phyloP scores from a whole-genome alignment of 2,797 vertebrate genomes.

The Orestias chungarensis region DNA sequence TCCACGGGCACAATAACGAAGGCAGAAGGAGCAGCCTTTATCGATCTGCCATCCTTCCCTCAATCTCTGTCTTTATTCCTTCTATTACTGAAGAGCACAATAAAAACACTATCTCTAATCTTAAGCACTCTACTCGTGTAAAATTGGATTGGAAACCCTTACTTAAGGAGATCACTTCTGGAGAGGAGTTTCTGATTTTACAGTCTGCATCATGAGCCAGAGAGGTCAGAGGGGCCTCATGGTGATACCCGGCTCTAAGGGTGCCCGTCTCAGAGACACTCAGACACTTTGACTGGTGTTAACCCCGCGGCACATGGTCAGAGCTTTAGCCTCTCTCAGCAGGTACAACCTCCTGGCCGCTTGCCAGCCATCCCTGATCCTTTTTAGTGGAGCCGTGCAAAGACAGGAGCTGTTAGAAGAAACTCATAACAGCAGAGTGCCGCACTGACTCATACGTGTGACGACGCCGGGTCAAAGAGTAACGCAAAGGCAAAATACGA shows the following conservation, averaged over 20 bases:
- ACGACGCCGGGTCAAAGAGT: conserved; percentile 57
- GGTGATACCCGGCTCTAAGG: conserved; percentile 37
- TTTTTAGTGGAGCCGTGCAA: conserved; percentile 60
- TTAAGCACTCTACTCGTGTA: conserved; percentile 66
- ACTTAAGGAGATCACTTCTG: conserved; percentile 75
- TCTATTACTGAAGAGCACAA: conserved; percentile 70
- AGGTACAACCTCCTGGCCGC: conserved; percentile 59
- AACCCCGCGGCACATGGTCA: conserved; percentile 41
- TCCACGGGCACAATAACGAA: conserved; percentile 37
- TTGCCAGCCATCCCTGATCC: conserved; percentile 62
- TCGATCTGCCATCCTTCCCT: conserved; percentile 65
- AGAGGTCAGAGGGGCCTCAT: conserved; percentile 41
- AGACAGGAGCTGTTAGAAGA: conserved; percentile 62
- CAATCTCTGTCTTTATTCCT: conserved; percentile 54
- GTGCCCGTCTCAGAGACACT: conserved; percentile 33
- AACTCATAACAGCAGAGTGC: conserved; percentile 72
- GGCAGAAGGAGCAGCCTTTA: conserved; percentile 59
- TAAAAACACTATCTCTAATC: conserved; percentile 72
- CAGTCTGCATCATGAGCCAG: conserved; percentile 46
- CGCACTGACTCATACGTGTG: conserved; percentile 44
- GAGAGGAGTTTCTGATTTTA: conserved; percentile 62
- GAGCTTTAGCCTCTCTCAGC: conserved; percentile 60
- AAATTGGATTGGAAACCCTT: conserved; percentile 76
- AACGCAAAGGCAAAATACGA: conserved; percentile 58
- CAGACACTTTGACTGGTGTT: conserved; percentile 31